Evolutionary conservation across 2,888 invertebrate species (phyloP), one percentile per base, ranked within the genome.

Genomic region (Macaria liturata): DNA sequence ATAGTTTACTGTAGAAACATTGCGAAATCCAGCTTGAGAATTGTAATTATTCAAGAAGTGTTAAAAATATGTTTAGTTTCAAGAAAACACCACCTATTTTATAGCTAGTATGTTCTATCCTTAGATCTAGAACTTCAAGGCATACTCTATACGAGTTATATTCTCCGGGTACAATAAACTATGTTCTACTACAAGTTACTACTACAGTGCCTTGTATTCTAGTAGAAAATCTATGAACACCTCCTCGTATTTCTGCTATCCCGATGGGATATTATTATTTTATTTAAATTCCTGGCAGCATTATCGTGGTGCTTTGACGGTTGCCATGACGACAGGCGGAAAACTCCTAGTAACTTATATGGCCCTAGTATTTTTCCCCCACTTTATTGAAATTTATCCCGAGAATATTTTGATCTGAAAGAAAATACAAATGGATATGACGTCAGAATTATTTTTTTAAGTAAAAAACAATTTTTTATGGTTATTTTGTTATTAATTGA

Each of bases 301-400:
- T n/a, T n/a, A 40, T 45, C 46, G 9, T 9, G 61, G 70, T 66
- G 66, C 47, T 54, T 57, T 49, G 54, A 66, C 61, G 8, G 61
- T 58, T 65, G 63, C 62, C 66, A 64, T 54, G 55, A 43, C 58
- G 65, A 66, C 62, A 20, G 43, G 1, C 6, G 59, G 62, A 30
- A 45, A 51, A 71, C 64, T 73, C 72, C 69, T 60, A 20, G 0
- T 7, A 4, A 42, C 30, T 69, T 61, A 72, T 88, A 75, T 2
- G 8, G 4, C 64, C 86, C 84, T 86, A 67, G 85, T 87, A 78
- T 66, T 73, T 81, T 85, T 86, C 83, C 84, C 84, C 84, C 84
- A 86, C 81, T 83, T 81, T 83, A 84, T 82, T 77, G 84, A 85
- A 86, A 81, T 75, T 83, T 83, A 80, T 78, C 80, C 81, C 79